Percentiles rank a stretch among this genome's conserved stretches.
Evolutionary conservation across 2,797 vertebrate species (phyloP).

Genomic region (Pipistrellus nathusii): DNA sequence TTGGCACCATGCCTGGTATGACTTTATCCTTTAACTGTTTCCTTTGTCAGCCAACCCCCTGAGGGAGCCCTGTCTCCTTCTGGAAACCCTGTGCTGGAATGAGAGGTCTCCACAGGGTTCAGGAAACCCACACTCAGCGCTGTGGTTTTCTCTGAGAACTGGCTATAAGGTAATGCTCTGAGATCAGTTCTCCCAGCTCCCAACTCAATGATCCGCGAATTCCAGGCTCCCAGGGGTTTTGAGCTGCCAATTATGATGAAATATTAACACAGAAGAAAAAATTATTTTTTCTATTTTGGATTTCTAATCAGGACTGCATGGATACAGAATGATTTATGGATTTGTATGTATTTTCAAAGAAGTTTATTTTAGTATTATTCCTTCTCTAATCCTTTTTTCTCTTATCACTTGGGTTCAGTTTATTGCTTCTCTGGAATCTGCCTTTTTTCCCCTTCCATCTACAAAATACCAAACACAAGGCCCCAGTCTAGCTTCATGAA

Average conservation of each 20-base stretch:
- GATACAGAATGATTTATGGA: constrained; percentile 63
- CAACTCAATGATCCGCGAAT: neutral
- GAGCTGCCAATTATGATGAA: constrained; percentile 58
- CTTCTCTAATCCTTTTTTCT: constrained; percentile 46
- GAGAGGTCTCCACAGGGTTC: constrained; percentile 7
- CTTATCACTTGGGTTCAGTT: constrained; percentile 69
- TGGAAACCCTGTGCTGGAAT: constrained; percentile 28
- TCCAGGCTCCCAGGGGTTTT: neutral
- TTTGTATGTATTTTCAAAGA: constrained; percentile 65
- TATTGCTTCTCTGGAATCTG: constrained; percentile 31
- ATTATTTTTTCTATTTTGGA: constrained; percentile 52
- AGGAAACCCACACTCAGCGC: constrained; percentile 10
- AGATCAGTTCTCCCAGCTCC: constrained; percentile 61
- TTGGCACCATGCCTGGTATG: constrained; percentile 50
- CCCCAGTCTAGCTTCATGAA: neutral
- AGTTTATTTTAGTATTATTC: constrained; percentile 36
- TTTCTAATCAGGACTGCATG: constrained; percentile 68
- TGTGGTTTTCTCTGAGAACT: constrained; percentile 40
- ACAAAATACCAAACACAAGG: constrained; percentile 57
- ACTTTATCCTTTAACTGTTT: constrained; percentile 51
- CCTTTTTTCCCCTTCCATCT: neutral
- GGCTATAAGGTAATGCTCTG: constrained; percentile 45
- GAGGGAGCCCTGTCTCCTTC: constrained; percentile 3
- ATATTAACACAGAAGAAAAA: constrained; percentile 58
- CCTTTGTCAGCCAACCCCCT: constrained; percentile 39